Percentiles rank a stretch among this genome's conserved stretches.
These are phyloP conservation scores for Rhegmatorhina hoffmannsi DNA, from an alignment of 2,113 vertebrate genomes.

Conservation along the genomic window DNA sequence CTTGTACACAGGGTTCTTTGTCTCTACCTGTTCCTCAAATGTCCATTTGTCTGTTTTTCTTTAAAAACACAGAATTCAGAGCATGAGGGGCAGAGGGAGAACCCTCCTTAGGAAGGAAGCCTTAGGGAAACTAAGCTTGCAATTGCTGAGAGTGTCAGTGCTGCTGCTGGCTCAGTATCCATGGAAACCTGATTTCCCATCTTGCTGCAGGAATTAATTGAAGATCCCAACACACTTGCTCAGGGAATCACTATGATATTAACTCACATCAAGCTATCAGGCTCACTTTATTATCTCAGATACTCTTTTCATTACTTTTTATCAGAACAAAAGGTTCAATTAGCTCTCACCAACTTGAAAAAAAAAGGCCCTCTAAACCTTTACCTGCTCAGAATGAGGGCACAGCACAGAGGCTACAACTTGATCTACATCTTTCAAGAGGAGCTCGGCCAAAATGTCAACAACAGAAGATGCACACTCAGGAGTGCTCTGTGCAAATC, in stretches of 20 bases:
- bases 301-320: background rate
- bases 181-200: constrained; percentile 64
- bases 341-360: background rate
- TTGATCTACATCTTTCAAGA: background rate
- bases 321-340: background rate
- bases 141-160: background rate
- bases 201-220: constrained; percentile 49
- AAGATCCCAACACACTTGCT: constrained; percentile 1
- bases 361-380: background rate
- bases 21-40: background rate
- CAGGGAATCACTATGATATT: background rate
- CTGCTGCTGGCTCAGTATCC: constrained; percentile 51
- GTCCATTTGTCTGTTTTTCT: background rate
- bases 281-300: background rate
- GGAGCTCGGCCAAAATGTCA: background rate
- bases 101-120: background rate
- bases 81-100: background rate
- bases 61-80: background rate
- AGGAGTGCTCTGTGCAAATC: background rate
- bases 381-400: background rate
- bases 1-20: background rate
- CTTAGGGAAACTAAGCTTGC: background rate
- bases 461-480: background rate
- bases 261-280: background rate
- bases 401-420: background rate